These are phyloP conservation scores for Chelonus insularis DNA, from an alignment of 1,140 invertebrate species.

Conservation along the genomic window DNA sequence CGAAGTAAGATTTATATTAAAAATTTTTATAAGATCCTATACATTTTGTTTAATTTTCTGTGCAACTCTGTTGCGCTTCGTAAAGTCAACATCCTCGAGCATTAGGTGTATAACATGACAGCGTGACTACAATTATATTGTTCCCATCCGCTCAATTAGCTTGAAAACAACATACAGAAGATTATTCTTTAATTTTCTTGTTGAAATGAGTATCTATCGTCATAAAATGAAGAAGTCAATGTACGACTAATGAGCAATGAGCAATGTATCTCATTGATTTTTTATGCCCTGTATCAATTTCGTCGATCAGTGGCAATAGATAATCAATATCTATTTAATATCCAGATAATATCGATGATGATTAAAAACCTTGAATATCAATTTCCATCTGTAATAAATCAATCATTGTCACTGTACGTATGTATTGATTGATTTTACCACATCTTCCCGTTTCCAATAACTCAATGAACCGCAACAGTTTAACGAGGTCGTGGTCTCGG, in stretches of 20 bases:
- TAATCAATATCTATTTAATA: too few species aligned
- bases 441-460: background rate
- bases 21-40: background rate
- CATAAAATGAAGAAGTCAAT: background rate
- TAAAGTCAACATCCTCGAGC: constrained; percentile 6
- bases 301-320: too few species aligned
- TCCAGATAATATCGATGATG: background rate
- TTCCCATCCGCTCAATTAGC: constrained; percentile 11
- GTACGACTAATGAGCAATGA: background rate
- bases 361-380: background rate
- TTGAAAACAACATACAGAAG: constrained; percentile 1
- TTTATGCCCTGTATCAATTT: too few species aligned
- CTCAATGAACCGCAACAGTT: background rate
- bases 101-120: background rate
- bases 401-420: constrained; percentile 8
- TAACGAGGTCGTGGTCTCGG: constrained; percentile 56
- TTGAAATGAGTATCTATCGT: background rate
- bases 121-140: constrained; percentile 17
- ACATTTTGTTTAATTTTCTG: constrained; percentile 1
- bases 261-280: too few species aligned
- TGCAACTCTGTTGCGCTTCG: background rate
- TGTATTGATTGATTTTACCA: background rate
- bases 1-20: background rate
- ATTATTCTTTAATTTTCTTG: background rate
- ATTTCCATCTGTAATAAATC: background rate